These are phyloP conservation scores for Aramus guarauna DNA, from an alignment of 2,113 vertebrate species.

Conservation along the genomic window DNA sequence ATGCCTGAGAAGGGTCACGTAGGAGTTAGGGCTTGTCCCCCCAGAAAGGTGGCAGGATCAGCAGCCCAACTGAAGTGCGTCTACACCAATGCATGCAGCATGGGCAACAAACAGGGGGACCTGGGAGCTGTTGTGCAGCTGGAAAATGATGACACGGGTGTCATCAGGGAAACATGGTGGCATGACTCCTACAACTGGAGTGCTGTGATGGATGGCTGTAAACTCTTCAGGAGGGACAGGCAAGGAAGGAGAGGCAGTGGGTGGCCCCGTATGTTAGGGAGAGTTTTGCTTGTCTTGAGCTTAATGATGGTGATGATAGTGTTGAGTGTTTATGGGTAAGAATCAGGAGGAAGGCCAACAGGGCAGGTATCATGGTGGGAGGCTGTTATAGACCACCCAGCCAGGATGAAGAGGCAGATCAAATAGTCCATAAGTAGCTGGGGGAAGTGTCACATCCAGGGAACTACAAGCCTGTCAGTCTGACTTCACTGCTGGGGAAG, in stretches of 20 bases:
- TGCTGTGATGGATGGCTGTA: neutral
- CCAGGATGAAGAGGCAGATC: neutral
- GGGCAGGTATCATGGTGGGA: neutral
- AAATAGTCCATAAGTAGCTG: neutral
- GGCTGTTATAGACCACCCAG: neutral
- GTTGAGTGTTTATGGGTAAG: neutral
- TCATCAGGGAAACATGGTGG: too few relatives aligned
- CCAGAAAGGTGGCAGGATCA: neutral
- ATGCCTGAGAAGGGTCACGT: neutral
- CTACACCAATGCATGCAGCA: too few relatives aligned
- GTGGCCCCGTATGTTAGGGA: neutral
- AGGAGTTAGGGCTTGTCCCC: neutral
- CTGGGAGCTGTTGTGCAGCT: neutral
- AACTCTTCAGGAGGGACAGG: neutral
- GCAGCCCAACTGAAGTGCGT: neutral
- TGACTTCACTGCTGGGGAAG: too few relatives aligned
- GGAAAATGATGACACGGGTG: neutral
- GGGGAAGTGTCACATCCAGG: too few relatives aligned
- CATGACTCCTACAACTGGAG: neutral
- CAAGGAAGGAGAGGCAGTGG: neutral
- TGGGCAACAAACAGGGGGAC: neutral
- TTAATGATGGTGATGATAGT: neutral
- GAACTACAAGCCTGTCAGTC: too few relatives aligned
- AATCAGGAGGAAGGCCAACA: neutral
- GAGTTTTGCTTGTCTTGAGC: neutral